phyloP scores from a whole-genome alignment of 2,888 invertebrate genomes.

The Ormyrus rosae region DNA sequence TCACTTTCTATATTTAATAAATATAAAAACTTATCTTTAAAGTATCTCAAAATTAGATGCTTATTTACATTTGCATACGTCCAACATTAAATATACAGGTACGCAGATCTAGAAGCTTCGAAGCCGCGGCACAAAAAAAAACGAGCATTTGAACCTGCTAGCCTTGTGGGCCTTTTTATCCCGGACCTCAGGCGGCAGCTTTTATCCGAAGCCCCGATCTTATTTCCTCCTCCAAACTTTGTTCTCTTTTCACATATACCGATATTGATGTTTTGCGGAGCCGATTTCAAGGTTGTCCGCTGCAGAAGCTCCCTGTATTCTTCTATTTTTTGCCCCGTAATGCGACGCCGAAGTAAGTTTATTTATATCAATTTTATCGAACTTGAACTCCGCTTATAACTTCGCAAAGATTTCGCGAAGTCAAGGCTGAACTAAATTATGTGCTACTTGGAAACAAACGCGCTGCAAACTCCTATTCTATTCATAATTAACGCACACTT shows the following conservation, averaged over 20 bases:
- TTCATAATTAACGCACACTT: neutral
- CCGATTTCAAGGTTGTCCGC: slow-evolving; percentile 6
- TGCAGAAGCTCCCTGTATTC: too few species aligned
- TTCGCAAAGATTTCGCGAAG: too few species aligned
- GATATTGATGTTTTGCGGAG: slow-evolving; percentile 16
- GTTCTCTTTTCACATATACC: neutral
- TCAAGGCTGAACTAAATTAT: too few species aligned
- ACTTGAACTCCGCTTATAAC: too few species aligned
- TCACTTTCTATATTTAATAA: neutral
- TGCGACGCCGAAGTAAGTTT: too few species aligned
- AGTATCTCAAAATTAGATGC: neutral
- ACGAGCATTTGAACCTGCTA: slow-evolving; percentile 17
- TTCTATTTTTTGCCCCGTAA: too few species aligned
- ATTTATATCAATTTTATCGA: too few species aligned
- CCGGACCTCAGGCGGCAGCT: slow-evolving; percentile 21
- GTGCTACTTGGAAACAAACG: too few species aligned
- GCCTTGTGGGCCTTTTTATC: slow-evolving; percentile 29
- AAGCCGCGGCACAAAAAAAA: neutral
- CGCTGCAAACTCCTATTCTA: neutral
- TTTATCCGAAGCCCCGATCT: slow-evolving; percentile 23
- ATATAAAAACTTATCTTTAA: neutral
- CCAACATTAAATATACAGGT: too few species aligned
- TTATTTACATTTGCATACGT: neutral
- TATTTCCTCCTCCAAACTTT: slow-evolving; percentile 27
- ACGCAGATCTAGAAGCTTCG: neutral